A percentile compares a stretch with the other conserved stretches of the same genome.
Conservation (phyloP, 2,113 vertebrate genomes). For the Eulacestoma nigropectus region DNA sequence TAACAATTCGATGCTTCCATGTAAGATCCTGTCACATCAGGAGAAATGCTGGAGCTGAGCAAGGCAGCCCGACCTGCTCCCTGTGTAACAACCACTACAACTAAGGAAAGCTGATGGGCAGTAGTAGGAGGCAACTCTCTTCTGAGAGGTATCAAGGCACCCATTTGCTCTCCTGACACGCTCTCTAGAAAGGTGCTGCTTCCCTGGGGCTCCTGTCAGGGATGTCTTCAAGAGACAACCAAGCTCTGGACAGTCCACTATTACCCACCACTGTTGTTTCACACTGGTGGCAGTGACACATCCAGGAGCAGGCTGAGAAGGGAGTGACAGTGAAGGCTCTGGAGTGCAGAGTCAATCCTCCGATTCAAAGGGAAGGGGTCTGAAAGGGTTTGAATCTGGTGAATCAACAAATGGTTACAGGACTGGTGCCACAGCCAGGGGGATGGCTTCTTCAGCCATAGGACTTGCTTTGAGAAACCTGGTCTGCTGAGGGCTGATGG, state of each 20-base stretch:
- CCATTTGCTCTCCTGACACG: not conserved
- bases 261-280: fast-evolving
- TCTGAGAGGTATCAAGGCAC: not conserved
- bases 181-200: not conserved
- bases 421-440: not conserved
- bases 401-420: not conserved
- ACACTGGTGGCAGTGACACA: not conserved
- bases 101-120: no score
- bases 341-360: not conserved
- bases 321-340: not conserved
- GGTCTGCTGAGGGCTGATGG: not conserved
- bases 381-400: not conserved
- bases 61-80: not conserved
- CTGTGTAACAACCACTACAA: not conserved
- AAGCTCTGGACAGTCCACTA: not conserved
- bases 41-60: not conserved
- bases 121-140: not conserved
- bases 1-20: not conserved
- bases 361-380: not conserved
- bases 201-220: no score
- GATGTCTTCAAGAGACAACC: not conserved
- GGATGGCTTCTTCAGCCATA: not conserved
- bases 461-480: not conserved
- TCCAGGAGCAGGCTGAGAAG: not conserved
- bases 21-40: not conserved